Base-by-base conservation (phyloP, 2,888 invertebrate species). In the Eupsilia transversa region DNA sequence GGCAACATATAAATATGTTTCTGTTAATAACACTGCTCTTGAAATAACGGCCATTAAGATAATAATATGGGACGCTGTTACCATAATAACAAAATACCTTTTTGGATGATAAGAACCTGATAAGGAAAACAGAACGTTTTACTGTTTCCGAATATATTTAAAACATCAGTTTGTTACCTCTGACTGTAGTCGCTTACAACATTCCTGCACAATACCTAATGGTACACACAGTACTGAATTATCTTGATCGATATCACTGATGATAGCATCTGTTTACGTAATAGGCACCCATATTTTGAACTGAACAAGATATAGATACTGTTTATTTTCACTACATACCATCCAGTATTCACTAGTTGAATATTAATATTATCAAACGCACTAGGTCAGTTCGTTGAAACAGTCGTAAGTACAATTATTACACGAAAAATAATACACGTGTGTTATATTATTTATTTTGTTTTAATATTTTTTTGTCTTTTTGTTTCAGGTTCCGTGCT, bases 401-500 rank as follows among this genome's bases (percentile, higher is more conserved):
- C 73, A 66, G 71, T 69, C 77, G 78, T 77, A 75, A 70, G 64
- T 70, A 64, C 10, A 59, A 59, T 60, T 71, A 49, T 57, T 17
- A 33, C 14, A 43, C 30, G 35, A n/a, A 60, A 72, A 46, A 41
- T 59, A 56, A 30, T 59, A 52, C 6, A 27, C 38, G 10, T 59
- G 30, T 64, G 14, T 49, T 52, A 30, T 23, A 33, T 46, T 23
- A 64, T 56, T 30, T 33, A 43, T 71, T 65, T 60, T 56, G 4
- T 66, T 65, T 57, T 46, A 3, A 9, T 59, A 49, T 59, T 41
- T 73, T 78, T 23, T 72, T 54, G 2, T 78, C 0, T 56, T 68
- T 83, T 86, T 87, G 56, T 89, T 86, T 41, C 86, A 91, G 92
- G 88, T 90, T 80, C 69, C 82, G 77, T 82, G 85, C 79, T 86